A percentile compares a stretch with the other conserved stretches of the same genome.
These are phyloP conservation scores for Crioceris asparagi DNA, from an alignment of 2,888 invertebrate genomes.

Conservation along the genomic window DNA sequence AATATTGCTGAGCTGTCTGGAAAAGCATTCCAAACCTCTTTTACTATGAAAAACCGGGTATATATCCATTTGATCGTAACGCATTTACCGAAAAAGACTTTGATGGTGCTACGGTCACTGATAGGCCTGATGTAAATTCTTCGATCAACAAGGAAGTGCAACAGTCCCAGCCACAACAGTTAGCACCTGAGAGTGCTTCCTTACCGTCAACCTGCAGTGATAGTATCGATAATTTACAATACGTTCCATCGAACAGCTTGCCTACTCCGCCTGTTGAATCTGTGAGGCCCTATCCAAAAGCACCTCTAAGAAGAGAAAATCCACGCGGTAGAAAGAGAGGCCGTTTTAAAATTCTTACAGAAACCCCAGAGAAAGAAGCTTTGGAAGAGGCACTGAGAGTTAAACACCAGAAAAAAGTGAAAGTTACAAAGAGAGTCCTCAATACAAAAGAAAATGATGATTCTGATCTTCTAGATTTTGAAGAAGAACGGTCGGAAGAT, in stretches of 20 bases:
- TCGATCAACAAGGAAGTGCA: background rate
- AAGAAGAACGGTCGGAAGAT: background rate
- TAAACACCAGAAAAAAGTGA: constrained; percentile 3
- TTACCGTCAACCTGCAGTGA: too few relatives aligned
- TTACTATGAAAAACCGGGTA: constrained; percentile 7
- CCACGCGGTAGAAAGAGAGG: constrained; percentile 9
- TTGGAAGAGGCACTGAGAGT: constrained; percentile 3
- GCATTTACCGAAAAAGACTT: constrained; percentile 9
- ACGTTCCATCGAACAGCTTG: too few relatives aligned
- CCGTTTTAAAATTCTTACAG: constrained; percentile 8
- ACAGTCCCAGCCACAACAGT: background rate
- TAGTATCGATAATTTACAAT: too few relatives aligned
- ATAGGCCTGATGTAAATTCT: constrained; percentile 3
- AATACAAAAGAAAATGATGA: constrained; percentile 2
- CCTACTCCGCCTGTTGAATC: background rate
- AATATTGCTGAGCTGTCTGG: constrained; percentile 9
- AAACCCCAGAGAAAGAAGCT: constrained; percentile 11
- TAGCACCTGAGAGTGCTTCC: too few relatives aligned
- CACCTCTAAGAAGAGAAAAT: constrained; percentile 8
- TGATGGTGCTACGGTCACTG: constrained; percentile 7
- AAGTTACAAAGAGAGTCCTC: too few relatives aligned
- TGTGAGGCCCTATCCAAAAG: constrained; percentile 6
- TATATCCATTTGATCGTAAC: constrained; percentile 5
- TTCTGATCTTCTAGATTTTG: constrained; percentile 1
- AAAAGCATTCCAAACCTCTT: constrained; percentile 1